Evolutionary conservation across 2,797 vertebrate species (phyloP), one percentile per base, ranked within the genome.

Genomic region (Presbytis comata): DNA sequence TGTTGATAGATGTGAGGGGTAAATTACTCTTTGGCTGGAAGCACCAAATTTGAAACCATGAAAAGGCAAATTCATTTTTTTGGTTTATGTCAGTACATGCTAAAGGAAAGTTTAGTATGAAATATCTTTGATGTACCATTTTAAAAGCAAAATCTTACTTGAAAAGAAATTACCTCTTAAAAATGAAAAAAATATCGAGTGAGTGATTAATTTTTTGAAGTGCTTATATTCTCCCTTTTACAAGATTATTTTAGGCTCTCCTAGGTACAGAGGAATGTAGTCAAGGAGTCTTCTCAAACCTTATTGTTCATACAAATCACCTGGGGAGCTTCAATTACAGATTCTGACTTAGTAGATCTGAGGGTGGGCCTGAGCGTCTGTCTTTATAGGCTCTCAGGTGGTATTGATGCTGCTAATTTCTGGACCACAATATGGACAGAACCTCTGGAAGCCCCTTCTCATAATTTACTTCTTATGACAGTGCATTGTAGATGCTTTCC

Each of bases 151-250:
- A 96, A 75, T 90, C 89, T 75, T 79, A 95, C 70, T 91, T 86
- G 84, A 48, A 89, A 88, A 97, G 30, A 92, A 96, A 85, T 59
- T 82, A 26, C n/a, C 92, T 94, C 61, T 95, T 76, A 82, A 96
- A 96, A 94, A 91, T 53, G 26, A 50, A 95, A 96, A 67, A 87
- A 96, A 33, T 55, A 83, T 53, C 2, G 12, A 86, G 57, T 39
- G 41, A 92, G 93, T 89, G 95, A 96, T 86, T 95, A 93, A 82
- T 87, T 95, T 96, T 67, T 96, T 96, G 81, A 98, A 97, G 87
- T 95, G 70, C 67, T 89, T 79, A 92, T 83, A n/a, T 72, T 90
- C 91, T 96, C 11, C 82, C 33, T 92, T 91, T 94, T 30, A 88
- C 59, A 6, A 64, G 59, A 24, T 93, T 97, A 95, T 97, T 96